A percentile compares a stretch with the other conserved stretches of the same genome.
These are phyloP conservation scores for Girardinichthys multiradiatus DNA, from an alignment of 2,113 vertebrate genomes.

Conservation along the genomic window DNA sequence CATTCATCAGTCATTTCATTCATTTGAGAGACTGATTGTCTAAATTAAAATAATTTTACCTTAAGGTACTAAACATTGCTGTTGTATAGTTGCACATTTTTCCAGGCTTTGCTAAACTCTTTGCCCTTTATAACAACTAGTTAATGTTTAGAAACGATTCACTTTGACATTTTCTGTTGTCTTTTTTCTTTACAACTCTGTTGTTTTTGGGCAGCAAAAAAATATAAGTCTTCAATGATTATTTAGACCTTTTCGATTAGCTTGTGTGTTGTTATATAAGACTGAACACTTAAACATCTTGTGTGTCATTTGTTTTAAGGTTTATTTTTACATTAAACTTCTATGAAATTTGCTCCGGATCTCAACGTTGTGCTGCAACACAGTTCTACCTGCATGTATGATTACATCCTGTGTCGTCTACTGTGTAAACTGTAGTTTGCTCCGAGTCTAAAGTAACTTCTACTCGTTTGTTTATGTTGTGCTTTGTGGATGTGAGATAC, in stretches of 20 bases:
- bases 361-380: conserved; percentile 37
- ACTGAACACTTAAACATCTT: conserved; percentile 13
- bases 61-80: not conserved
- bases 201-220: not conserved
- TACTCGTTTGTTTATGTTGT: conserved; percentile 50
- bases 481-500: conserved; percentile 39
- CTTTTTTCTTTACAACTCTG: not conserved
- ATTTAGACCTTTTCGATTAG: conserved; percentile 2
- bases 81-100: not conserved
- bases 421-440: conserved; percentile 44
- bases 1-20: too few species aligned
- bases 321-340: conserved; percentile 27
- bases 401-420: conserved; percentile 35
- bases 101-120: too few species aligned
- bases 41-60: not conserved
- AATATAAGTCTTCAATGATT: too few species aligned
- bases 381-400: conserved; percentile 66
- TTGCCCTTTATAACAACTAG: too few species aligned
- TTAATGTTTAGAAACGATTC: too few species aligned
- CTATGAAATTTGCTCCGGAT: conserved; percentile 31
- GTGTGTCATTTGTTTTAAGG: not conserved
- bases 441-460: conserved; percentile 24
- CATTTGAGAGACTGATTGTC: too few species aligned
- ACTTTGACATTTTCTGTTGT: not conserved
- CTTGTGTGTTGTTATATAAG: not conserved